phyloP scores from a whole-genome alignment of 2,888 invertebrate genomes.

The Tanypteryx hageni region DNA sequence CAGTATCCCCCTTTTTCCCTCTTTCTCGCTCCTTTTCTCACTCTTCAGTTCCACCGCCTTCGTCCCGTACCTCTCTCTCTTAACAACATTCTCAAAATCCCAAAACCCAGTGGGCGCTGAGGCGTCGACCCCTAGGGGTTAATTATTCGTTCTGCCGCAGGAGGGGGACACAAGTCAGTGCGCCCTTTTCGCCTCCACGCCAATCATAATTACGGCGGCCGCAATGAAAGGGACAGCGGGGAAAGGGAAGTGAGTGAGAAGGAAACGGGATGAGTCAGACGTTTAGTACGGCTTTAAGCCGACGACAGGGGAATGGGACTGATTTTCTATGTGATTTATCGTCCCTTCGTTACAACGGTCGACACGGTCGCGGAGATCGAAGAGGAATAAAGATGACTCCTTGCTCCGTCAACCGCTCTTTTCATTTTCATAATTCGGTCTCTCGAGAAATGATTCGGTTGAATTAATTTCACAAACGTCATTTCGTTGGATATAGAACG shows the following conservation, averaged over 20 bases:
- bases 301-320: not conserved
- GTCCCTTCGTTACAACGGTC: not conserved
- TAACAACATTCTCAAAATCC: not conserved
- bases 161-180: not conserved
- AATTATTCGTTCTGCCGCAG: not conserved
- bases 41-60: too few species aligned
- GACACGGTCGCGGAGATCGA: too few species aligned
- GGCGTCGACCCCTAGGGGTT: not conserved
- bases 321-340: slow-evolving; percentile 9
- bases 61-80: too few species aligned
- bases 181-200: slow-evolving; percentile 17
- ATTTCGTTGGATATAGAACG: too few species aligned
- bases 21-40: not conserved
- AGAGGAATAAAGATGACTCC: too few species aligned
- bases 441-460: too few species aligned
- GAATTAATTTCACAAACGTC: too few species aligned
- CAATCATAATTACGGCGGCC: slow-evolving; percentile 13
- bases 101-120: not conserved
- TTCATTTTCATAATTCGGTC: too few species aligned
- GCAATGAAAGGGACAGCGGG: not conserved
- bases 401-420: too few species aligned
- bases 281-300: not conserved
- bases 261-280: not conserved
- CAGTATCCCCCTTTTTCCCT: not conserved
- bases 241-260: too few species aligned